phyloP scores from a whole-genome alignment of 1,140 invertebrate genomes.

The Drosophila pseudoobscura region DNA sequence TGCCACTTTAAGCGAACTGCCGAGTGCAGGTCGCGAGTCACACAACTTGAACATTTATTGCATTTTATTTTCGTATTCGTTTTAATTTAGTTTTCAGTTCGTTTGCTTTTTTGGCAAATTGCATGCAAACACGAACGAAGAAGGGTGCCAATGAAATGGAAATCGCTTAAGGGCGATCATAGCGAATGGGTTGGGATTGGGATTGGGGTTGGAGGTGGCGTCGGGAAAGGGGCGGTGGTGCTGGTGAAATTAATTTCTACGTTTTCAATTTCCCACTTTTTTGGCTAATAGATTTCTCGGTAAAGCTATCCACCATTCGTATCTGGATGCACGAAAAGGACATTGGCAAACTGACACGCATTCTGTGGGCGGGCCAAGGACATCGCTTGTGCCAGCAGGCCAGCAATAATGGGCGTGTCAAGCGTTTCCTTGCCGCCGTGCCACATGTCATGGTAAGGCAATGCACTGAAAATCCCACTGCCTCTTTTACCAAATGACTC shows the following conservation, averaged over 20 bases:
- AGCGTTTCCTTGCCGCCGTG: constrained; percentile 92
- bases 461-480: no score
- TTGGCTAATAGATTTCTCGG: constrained; percentile 86
- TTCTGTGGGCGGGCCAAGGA: constrained; percentile 94
- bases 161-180: constrained; percentile 10
- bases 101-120: constrained; percentile 64
- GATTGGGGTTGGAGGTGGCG: neutral
- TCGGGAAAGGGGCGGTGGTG: neutral
- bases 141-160: constrained; percentile 57
- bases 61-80: constrained; percentile 43
- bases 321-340: constrained; percentile 97
- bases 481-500: neutral
- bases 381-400: constrained; percentile 91
- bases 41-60: constrained; percentile 55
- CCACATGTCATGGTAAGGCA: constrained; percentile 92
- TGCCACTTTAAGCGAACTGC: constrained; percentile 65
- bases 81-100: constrained; percentile 49
- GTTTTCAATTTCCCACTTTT: constrained; percentile 55
- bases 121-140: constrained; percentile 71
- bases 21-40: constrained; percentile 34
- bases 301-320: constrained; percentile 93
- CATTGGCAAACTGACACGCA: constrained; percentile 91
- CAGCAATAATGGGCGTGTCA: constrained; percentile 91
- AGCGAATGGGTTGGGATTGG: neutral
- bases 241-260: constrained; percentile 53